Evolutionary conservation across 2,797 vertebrate genomes (phyloP).

Genomic region (Hypotaenidia okinawae): DNA sequence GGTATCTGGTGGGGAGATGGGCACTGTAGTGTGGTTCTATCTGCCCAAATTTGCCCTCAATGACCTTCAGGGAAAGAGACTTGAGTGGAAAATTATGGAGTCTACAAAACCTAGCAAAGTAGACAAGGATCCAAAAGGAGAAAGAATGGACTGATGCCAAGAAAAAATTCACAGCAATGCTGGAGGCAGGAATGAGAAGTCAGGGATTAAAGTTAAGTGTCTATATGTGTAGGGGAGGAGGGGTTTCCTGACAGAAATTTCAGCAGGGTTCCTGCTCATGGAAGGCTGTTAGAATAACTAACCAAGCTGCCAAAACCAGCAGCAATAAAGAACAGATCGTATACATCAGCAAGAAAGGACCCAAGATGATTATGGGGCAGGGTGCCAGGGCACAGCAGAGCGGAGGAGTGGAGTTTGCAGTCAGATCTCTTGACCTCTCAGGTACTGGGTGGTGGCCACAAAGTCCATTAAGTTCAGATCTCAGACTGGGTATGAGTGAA

Average conservation of each 20-base stretch:
- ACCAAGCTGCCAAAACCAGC: slow-evolving; percentile 41
- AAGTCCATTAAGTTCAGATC: fast-evolving
- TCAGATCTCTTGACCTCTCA: background rate
- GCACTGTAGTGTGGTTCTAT: background rate
- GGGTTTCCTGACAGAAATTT: slow-evolving; percentile 23
- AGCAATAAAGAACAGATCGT: background rate
- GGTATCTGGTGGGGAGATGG: background rate
- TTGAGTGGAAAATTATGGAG: slow-evolving; percentile 22
- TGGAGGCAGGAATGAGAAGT: slow-evolving; percentile 39
- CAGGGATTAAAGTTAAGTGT: slow-evolving; percentile 41
- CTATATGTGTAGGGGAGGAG: background rate
- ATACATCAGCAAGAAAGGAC: background rate
- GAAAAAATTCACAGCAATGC: slow-evolving; percentile 39
- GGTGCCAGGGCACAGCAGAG: background rate
- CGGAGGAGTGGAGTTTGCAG: background rate
- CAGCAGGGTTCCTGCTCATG: background rate
- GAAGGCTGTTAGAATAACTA: slow-evolving; percentile 11
- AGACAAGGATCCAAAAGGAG: slow-evolving; percentile 17
- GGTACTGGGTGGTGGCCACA: background rate
- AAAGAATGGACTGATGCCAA: background rate
- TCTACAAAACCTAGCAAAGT: slow-evolving; percentile 14
- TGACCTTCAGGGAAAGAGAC: slow-evolving; percentile 15
- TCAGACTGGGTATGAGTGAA: background rate
- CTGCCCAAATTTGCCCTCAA: background rate
- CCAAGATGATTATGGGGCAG: background rate